Evolutionary conservation across 2,888 invertebrate species (phyloP).

Genomic region (Scelioninae gen. 1): DNA sequence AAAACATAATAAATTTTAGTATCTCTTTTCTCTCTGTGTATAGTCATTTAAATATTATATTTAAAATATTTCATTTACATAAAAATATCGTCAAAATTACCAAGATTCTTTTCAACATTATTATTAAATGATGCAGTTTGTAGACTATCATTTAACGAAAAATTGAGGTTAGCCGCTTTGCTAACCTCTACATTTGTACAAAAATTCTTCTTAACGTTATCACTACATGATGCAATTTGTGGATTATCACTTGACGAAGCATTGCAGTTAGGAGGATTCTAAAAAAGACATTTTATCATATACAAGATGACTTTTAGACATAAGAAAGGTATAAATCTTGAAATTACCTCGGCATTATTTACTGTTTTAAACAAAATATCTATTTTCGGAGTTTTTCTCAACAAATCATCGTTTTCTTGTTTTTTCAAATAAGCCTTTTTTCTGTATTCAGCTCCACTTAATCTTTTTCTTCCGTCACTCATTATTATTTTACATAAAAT

Average conservation of each 20-base stretch:
- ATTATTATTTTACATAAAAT: constrained; percentile 3
- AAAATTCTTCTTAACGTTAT: not conserved
- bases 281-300: constrained; percentile 6
- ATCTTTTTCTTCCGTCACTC: constrained; percentile 18
- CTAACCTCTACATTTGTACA: not conserved
- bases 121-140: not conserved
- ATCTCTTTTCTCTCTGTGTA: no score
- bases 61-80: no score
- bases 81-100: no score
- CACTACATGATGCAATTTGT: not conserved
- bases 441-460: constrained; percentile 24
- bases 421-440: constrained; percentile 7
- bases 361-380: constrained; percentile 2
- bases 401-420: constrained; percentile 22
- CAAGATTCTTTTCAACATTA: constrained; percentile 1
- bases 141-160: constrained; percentile 1
- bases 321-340: constrained; percentile 1
- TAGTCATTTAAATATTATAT: no score
- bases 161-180: constrained; percentile 18
- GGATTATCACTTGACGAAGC: constrained; percentile 5
- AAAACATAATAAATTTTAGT: no score
- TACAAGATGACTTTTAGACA: constrained; percentile 2
- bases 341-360: not conserved
- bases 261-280: constrained; percentile 15
- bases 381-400: constrained; percentile 28